Evolutionary conservation across 1,140 invertebrate species (phyloP), one percentile per base, ranked within the genome.

Genomic region (Bombus impatiens): DNA sequence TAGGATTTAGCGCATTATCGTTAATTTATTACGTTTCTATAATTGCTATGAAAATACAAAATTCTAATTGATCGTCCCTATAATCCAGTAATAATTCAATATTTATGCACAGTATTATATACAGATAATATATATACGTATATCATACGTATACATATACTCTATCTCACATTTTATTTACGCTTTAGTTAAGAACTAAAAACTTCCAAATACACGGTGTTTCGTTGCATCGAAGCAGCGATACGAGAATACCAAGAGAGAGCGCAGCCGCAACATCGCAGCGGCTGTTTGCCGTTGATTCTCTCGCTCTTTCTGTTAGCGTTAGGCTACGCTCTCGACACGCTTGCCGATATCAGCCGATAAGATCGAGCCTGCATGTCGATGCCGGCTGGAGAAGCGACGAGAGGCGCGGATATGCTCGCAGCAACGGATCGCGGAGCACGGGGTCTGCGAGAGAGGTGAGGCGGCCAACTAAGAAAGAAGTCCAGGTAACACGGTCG

Each of bases 311-410:
- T 83, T 57, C 71, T 78, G 78, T 35, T 79, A 40, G 47, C 67
- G 81, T 78, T 78, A 75, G 28, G 53, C 82, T 67, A 79, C 82
- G 82, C 72, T 86, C 87, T 85, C 87, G 89, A 89, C 87, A 88
- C 74, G 90, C 88, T 91, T 76, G 86, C 91, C 86, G 91, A 93
- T 92, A 93, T 92, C 91, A n/a, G 79, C 72, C 78, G 86, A 89
- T 90, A 88, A 92, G 88, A 93, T 93, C 92, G 89, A 90, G 81
- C 25, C 81, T 85, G 70, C 78, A 82, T 74, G 87, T 86, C 85
- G 85, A 78, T 72, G 85, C 78, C 42, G 70, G 32, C 25, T 74
- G 82, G 62, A 68, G 71, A 82, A 86, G 72, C 74, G 83, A 37
- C 67, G 78, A 67, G 83, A 57, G 74, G 72, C 47, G 65, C 74